Evolutionary conservation across 2,888 invertebrate genomes (phyloP).

Genomic region (Dichetophora obliterata): DNA sequence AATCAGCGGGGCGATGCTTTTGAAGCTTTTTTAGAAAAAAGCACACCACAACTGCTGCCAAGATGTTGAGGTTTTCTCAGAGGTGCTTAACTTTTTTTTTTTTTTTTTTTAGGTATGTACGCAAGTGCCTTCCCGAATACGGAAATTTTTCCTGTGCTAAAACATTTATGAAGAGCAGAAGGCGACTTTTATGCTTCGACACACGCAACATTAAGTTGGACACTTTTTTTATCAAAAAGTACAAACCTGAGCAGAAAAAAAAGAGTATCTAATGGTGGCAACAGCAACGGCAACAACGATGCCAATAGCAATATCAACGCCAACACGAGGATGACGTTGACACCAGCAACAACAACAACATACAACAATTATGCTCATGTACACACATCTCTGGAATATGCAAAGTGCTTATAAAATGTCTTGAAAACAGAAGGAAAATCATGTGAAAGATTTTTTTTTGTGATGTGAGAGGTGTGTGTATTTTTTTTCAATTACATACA

Average conservation of each 20-base stretch:
- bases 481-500: background rate
- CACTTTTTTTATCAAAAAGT: background rate
- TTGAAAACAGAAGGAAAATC: background rate
- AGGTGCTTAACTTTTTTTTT: background rate
- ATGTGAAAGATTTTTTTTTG: background rate
- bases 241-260: background rate
- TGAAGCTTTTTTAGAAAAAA: background rate
- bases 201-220: conserved; percentile 5
- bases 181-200: background rate
- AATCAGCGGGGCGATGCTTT: background rate
- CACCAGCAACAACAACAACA: conserved; percentile 42
- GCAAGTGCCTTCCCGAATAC: background rate
- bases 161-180: background rate
- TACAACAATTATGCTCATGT: conserved; percentile 54
- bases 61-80: background rate
- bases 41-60: background rate
- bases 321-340: conserved; percentile 42
- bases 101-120: background rate
- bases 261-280: background rate
- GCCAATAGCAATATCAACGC: conserved; percentile 45
- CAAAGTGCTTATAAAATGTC: conserved; percentile 12
- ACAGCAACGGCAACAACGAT: conserved; percentile 27
- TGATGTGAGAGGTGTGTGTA: background rate
- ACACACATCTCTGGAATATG: conserved; percentile 26
- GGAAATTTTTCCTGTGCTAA: background rate